Conservation (phyloP, 2,113 vertebrate genomes). For the Mus spicilegus region DNA sequence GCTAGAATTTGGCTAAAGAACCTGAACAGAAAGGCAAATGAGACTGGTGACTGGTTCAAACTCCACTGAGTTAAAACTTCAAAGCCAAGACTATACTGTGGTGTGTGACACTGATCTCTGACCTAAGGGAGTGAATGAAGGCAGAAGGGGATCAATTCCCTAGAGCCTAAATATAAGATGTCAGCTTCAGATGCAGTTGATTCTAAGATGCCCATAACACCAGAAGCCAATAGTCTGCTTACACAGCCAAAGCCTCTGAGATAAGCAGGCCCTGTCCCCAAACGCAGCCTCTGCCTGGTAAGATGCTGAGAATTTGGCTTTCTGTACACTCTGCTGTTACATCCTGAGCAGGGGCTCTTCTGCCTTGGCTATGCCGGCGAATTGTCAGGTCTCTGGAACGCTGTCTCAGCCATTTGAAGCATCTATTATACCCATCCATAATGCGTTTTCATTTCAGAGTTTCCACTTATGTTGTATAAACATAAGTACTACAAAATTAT, state of each 20-base stretch:
- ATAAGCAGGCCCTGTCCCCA: neutral
- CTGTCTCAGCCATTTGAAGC: neutral
- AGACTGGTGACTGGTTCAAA: neutral
- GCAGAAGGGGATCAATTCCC: conserved; percentile 20
- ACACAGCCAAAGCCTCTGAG: neutral
- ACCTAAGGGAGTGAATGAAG: neutral
- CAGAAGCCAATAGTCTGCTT: neutral
- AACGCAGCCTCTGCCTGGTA: neutral
- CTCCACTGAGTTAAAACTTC: neutral
- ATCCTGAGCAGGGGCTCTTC: neutral
- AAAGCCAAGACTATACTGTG: neutral
- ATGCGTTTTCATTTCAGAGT: no score
- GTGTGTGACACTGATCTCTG: neutral
- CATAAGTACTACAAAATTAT: neutral
- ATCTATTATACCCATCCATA: neutral
- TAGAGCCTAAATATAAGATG: neutral
- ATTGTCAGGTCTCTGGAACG: neutral
- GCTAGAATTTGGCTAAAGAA: neutral
- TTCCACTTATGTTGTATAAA: no score
- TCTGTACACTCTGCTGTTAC: neutral
- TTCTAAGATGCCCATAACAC: neutral
- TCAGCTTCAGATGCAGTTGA: neutral
- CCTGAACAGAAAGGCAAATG: neutral
- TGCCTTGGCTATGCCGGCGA: neutral
- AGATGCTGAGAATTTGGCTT: neutral